Base-by-base conservation (phyloP, 1,140 invertebrate genomes). In the Heliothis subflexa region DNA sequence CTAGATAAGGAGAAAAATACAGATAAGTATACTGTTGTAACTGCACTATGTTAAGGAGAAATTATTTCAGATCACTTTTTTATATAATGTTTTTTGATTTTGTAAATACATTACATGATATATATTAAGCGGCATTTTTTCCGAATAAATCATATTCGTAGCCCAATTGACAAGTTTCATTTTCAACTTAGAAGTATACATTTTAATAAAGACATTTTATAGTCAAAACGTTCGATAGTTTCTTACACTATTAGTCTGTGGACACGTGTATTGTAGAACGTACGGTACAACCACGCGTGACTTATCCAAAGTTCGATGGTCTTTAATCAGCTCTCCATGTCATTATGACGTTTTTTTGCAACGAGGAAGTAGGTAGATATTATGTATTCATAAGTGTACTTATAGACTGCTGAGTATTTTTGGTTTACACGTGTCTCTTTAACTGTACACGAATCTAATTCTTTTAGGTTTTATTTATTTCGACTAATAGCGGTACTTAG, bases 301-400 rank as follows among this genome's bases (percentile, higher is more conserved):
- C 59, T 52, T 75, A 64, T 75, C 59, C 21, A 64, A 33, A 52
- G 73, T 64, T 75, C 73, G 73, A 64, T 75, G 59, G 57, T 75
- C 73, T 75, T 75, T 75, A 75, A 75, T 75, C 73, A 64, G 59
- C 64, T 64, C 47, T 52, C 62, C 25, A 50, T 21, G 21, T 61
- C 55, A 25, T 61, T 49, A 50, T 61, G 57, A 45, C 50, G 52
- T 71, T 70, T 18, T 55, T 59, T 57, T 16, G 25, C 16, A 21
- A 47, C 10, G 9, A 21, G 13, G 4, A 14, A 3, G 13, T 25
- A 55, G 16, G 9, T 25, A 13, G 1, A 12, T 28, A 16, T 28
- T 28, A 13, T 21, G 5, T 16, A 25, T 3, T 28, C 7, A 25
- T 16, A 25, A 14, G 7, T n/a, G 16, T 52, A 52, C 13, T 52